These are phyloP conservation scores for Pristiophorus japonicus DNA, from an alignment of 2,113 vertebrate species.

Conservation along the genomic window DNA sequence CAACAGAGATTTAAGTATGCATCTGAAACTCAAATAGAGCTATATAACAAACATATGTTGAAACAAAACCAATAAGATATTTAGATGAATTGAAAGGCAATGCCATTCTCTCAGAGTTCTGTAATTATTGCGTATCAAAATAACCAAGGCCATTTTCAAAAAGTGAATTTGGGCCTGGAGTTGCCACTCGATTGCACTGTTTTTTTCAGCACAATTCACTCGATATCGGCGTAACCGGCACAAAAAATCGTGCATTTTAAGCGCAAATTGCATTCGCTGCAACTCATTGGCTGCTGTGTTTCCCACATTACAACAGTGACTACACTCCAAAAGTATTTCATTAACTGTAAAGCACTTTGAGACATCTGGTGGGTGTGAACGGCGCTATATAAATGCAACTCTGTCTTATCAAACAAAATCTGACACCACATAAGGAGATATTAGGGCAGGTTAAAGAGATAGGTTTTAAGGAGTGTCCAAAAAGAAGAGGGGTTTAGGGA, in stretches of 20 bases:
- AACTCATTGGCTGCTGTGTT: too few relatives aligned
- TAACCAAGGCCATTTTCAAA: background rate
- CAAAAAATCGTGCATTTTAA: background rate
- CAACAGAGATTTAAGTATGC: background rate
- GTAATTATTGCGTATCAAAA: background rate
- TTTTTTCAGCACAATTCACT: background rate
- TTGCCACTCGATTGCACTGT: background rate
- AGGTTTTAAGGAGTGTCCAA: too few relatives aligned
- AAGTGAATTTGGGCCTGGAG: background rate
- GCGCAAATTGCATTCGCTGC: too few relatives aligned
- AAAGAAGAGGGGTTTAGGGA: too few relatives aligned
- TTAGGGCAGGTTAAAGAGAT: too few relatives aligned
- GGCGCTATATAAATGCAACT: too few relatives aligned
- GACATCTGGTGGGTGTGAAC: too few relatives aligned
- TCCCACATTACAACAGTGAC: too few relatives aligned
- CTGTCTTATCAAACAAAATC: background rate
- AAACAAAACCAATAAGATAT: background rate
- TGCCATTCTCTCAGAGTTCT: background rate
- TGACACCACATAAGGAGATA: background rate
- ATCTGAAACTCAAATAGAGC: too few relatives aligned
- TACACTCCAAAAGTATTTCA: too few relatives aligned
- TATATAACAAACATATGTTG: background rate
- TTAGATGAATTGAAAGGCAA: too few relatives aligned
- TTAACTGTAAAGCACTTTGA: too few relatives aligned
- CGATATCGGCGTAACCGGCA: background rate